A percentile compares a stretch with the other conserved stretches of the same genome.
phyloP scores from a whole-genome alignment of 2,797 vertebrate genomes.

The Graptemys geographica region DNA sequence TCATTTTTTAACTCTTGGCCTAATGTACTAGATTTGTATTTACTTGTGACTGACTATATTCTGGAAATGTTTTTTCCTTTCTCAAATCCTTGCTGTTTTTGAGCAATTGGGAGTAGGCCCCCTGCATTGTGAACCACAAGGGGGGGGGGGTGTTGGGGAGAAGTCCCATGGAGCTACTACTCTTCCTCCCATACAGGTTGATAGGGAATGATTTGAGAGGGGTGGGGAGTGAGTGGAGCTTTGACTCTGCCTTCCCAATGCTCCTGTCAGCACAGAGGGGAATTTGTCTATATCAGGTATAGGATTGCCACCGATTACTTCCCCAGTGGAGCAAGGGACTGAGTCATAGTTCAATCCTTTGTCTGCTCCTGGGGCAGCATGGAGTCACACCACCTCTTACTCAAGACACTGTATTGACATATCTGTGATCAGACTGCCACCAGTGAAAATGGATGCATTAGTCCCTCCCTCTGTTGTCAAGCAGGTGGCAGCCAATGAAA shows the following conservation, averaged over 20 bases:
- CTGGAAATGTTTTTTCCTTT: neutral
- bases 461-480: neutral
- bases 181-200: neutral
- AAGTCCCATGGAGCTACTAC: neutral
- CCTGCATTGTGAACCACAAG: neutral
- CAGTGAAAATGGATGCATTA: neutral
- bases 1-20: neutral
- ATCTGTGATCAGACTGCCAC: neutral
- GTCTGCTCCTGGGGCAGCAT: neutral
- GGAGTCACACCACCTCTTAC: neutral
- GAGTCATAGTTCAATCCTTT: neutral
- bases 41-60: neutral
- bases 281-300: accelerated
- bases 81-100: neutral
- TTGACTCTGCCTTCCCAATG: neutral
- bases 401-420: neutral
- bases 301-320: neutral
- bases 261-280: neutral
- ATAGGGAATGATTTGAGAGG: neutral
- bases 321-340: neutral
- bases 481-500: neutral
- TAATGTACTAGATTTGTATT: accelerated
- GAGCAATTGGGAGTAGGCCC: neutral
- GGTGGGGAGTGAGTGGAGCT: accelerated
- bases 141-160: neutral